phyloP scores from a whole-genome alignment of 2,113 vertebrate species.

The Phylloscopus trochilus region DNA sequence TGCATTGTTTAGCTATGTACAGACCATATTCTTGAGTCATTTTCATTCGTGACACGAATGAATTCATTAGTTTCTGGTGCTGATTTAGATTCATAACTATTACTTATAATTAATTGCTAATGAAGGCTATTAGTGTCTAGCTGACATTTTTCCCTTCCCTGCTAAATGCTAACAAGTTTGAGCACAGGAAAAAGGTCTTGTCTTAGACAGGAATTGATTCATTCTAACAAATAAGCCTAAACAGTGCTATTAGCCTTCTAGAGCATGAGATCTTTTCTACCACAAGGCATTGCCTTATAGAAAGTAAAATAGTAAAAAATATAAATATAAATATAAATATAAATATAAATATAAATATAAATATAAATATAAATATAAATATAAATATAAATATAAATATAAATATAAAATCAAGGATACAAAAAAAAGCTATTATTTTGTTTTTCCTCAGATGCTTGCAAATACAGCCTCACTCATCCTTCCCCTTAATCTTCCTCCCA shows the following conservation, averaged over 20 bases:
- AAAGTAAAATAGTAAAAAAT: background rate
- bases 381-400: background rate
- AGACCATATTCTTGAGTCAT: conserved; percentile 24
- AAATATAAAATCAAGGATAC: background rate
- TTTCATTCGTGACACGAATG: conserved; percentile 25
- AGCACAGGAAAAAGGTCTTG: background rate
- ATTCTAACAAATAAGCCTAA: background rate
- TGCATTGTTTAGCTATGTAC: conserved; percentile 9
- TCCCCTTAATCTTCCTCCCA: background rate
- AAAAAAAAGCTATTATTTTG: background rate
- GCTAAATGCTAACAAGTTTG: conserved; percentile 47
- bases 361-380: background rate
- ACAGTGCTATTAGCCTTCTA: background rate
- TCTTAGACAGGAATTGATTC: background rate
- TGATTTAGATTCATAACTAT: conserved; percentile 53
- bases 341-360: background rate
- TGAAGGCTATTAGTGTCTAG: conserved; percentile 30
- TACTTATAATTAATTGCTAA: conserved; percentile 63
- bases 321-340: background rate
- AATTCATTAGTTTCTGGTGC: conserved; percentile 52
- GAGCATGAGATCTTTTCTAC: background rate
- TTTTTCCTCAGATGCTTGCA: background rate
- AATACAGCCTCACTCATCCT: background rate
- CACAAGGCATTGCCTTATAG: background rate
- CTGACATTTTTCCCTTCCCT: conserved; percentile 31